Conservation (phyloP, 2,113 vertebrate genomes). For the Pseudopipra pipra region DNA sequence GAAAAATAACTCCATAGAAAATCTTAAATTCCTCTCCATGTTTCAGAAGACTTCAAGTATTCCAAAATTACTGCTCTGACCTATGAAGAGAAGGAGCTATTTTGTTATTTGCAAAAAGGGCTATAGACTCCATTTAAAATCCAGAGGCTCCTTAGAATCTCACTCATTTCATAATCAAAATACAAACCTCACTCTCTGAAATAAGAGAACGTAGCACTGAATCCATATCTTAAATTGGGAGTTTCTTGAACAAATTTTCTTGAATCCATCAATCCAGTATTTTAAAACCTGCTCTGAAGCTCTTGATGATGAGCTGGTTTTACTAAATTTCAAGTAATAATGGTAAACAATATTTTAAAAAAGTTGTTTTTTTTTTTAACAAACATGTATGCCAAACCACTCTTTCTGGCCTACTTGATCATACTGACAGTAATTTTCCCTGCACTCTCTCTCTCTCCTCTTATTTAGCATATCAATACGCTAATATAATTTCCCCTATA, state of each 20-base stretch:
- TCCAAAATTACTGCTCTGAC: background rate
- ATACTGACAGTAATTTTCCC: rapidly evolving
- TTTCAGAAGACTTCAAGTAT: background rate
- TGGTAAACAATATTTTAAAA: rapidly evolving
- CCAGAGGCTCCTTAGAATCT: background rate
- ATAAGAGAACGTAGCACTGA: background rate
- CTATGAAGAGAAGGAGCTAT: background rate
- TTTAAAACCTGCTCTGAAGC: background rate
- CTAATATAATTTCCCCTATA: background rate
- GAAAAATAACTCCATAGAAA: background rate
- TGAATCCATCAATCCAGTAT: background rate
- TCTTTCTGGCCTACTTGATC: background rate
- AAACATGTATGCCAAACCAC: background rate
- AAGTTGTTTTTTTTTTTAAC: background rate
- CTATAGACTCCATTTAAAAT: background rate
- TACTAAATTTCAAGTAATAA: background rate
- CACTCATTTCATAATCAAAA: background rate
- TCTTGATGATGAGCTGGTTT: background rate
- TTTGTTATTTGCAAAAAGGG: background rate
- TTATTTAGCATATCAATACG: background rate
- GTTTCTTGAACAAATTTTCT: background rate
- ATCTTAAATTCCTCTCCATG: background rate
- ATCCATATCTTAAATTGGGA: rapidly evolving
- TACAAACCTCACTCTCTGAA: background rate
- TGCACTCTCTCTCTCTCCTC: rapidly evolving